A percentile compares a stretch with the other conserved stretches of the same genome.
phyloP scores from a whole-genome alignment of 2,113 vertebrate genomes.

The Podarcis raffonei region DNA sequence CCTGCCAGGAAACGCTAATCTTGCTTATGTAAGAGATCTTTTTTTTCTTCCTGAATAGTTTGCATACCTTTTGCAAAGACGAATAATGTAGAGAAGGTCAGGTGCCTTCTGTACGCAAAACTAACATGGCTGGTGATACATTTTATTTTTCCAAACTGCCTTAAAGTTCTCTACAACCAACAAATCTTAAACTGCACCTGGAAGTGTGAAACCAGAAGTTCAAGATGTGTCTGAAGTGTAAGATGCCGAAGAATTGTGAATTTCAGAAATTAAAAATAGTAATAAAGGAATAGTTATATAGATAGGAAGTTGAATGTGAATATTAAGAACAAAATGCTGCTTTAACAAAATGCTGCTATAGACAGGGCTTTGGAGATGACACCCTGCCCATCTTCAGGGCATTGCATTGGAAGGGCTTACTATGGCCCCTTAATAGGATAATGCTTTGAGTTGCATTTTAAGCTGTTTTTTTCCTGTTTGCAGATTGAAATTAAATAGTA shows the following conservation, averaged over 20 bases:
- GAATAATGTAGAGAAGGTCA: not conserved
- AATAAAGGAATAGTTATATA: not conserved
- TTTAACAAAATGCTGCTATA: not conserved
- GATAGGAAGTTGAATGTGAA: not conserved
- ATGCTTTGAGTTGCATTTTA: slow-evolving; percentile 2
- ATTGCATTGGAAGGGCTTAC: not conserved
- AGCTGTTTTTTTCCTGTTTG: slow-evolving; percentile 9
- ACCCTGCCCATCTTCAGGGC: not conserved
- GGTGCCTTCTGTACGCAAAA: not conserved
- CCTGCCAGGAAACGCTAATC: not conserved
- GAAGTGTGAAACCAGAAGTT: not conserved
- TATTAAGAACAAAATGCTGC: not conserved
- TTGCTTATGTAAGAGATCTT: not conserved
- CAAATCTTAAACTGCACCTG: not conserved
- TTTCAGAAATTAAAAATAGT: not conserved
- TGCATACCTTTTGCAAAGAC: not conserved
- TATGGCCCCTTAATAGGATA: slow-evolving; percentile 9
- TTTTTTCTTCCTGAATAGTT: not conserved
- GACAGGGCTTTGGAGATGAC: not conserved
- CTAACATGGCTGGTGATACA: too few relatives aligned
- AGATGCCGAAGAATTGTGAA: not conserved
- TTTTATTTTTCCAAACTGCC: not conserved
- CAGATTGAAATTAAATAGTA: slow-evolving; percentile 90
- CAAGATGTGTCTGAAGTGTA: not conserved
- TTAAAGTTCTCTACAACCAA: not conserved